Base-by-base conservation (phyloP, 2,113 vertebrate species). In the Petaurus breviceps region DNA sequence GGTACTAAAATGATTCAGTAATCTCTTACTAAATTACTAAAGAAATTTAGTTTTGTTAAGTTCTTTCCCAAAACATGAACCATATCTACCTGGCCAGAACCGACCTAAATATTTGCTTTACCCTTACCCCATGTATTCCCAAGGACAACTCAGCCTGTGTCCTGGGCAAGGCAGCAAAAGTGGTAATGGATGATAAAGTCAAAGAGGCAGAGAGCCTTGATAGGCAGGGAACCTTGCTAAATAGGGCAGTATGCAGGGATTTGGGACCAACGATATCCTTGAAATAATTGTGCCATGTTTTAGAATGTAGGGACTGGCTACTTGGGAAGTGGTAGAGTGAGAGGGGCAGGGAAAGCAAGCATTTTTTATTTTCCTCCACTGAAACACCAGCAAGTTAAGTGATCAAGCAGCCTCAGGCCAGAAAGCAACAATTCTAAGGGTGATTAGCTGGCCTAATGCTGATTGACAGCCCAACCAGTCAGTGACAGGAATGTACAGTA, bases 1-100 rank as follows among this genome's bases (percentile, higher is more conserved):
- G 52, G 22, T 89, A 52, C 90, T 95, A 95, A 91, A 94, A 51
- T 51, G 16, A 1, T 90, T 14, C 7, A 95, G 61, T 93, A 46
- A 93, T 89, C 90, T 8, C 3, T 52, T 52, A 52, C 52, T 52
- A 52, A 19, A 22, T 52, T 22, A 22, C 52, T 52, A 52, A 49
- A 50, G 23, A 92, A 19, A 37, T 51, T 43, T 68, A 55, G 55
- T 51, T 49, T 61, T 91, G 25, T 94, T 89, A 96, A 49, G 28
- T 90, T 53, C 49, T 84, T 94, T 22, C 9, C 92, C 49, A 43
- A 46, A 89, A 90, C 3, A 6, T 51, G 24, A 0, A 52, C 46
- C 54, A 16, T 1, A 25, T 49, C 91, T 51, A n/a, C 57, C 57
- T 91, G 90, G 11, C 0, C 22, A n/a, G 50, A 46, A 25, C 0